Base-by-base conservation (phyloP, 2,113 vertebrate genomes). In the Vulpes lagopus region DNA sequence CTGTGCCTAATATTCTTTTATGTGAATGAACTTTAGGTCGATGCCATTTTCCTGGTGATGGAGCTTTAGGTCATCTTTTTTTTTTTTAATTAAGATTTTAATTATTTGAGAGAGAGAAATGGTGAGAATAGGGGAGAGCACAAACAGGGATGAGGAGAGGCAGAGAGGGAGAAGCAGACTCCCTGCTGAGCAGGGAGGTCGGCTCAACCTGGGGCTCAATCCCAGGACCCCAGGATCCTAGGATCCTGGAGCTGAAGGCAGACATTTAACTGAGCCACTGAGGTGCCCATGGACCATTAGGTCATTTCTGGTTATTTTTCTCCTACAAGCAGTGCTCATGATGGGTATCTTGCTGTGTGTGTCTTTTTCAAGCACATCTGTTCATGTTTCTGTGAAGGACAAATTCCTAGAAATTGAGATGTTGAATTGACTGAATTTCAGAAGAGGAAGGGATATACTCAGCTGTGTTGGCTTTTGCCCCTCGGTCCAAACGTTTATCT, bases 331-430 rank as follows among this genome's bases (percentile, higher is more conserved):
- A 49, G 14, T 78, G 82, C 32, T 85, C 10, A 10, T 73, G 35
- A 30, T 49, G 11, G 76, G 43, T 43, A 32, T 94, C 19, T 79
- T 83, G n/a, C 11, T 38, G 15, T 30, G 19, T 76, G 16, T 76
- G 16, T 88, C 14, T 94, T 62, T 94, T 76, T 27, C 1, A 5
- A 91, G 81, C 30, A 22, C 3, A 12, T 55, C 65, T 78, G 57
- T 25, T 14, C 11, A 64, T 14, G 14, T 87, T 82, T 88, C 82
- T 91, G 22, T 85, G 86, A 91, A 73, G 27, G 65, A n/a, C 43
- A n/a, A 14, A n/a, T 82, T 96, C 74, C 86, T 91, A 43, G 82
- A 79, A 83, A 69, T 69, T 78, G 80, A 90, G 62, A 79, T 71
- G 62, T 81, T 71, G 67, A 17, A 78, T 90, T 90, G 57, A 43